Percentiles rank a stretch among this genome's conserved stretches.
These are phyloP conservation scores for Eidolon dupreanum DNA, from an alignment of 2,797 vertebrate species.

Conservation along the genomic window DNA sequence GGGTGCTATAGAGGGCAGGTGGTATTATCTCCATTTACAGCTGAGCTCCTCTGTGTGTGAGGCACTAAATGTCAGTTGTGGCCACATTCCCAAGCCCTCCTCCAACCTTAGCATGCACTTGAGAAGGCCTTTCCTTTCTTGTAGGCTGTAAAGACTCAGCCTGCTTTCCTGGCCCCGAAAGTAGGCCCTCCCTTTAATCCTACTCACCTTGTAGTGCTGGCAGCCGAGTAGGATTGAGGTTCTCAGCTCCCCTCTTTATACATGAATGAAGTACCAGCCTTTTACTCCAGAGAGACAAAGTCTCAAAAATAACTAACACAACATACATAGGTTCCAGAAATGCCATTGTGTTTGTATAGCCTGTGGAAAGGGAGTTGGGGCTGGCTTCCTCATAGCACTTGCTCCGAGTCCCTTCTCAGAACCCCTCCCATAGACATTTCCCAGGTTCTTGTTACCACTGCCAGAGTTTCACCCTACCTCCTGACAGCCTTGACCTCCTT, in stretches of 20 bases:
- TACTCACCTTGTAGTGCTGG: background rate
- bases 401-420: background rate
- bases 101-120: background rate
- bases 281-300: conserved; percentile 5
- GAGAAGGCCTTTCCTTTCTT: background rate
- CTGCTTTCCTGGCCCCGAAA: background rate
- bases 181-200: background rate
- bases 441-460: background rate
- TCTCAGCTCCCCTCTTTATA: background rate
- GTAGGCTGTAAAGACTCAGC: background rate
- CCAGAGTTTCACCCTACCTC: background rate
- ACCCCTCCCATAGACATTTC: background rate
- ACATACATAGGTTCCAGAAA: background rate
- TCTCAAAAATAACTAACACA: background rate
- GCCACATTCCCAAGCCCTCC: background rate
- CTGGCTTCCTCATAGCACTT: background rate
- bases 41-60: background rate
- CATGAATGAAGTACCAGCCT: background rate
- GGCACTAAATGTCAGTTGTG: background rate
- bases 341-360: background rate
- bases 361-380: background rate
- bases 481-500: background rate
- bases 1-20: background rate
- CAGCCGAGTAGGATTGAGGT: background rate
- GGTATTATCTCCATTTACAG: background rate